Conservation (phyloP, 35 echinoderm and acorn worm genomes). For the Nesometra sesokonis region DNA sequence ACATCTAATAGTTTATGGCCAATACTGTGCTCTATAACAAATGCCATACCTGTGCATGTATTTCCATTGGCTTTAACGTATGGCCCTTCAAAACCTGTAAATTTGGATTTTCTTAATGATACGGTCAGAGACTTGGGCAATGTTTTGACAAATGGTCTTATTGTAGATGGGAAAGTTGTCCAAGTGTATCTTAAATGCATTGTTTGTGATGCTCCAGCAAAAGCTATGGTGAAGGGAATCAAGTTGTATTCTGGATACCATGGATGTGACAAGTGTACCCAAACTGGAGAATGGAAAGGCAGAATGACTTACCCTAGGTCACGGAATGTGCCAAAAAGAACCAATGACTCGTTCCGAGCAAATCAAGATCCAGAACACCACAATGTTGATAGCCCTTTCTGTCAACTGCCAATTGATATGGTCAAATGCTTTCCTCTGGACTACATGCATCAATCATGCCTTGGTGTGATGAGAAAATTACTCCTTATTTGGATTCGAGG, state of each 20-base stretch:
- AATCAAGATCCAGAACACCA: conserved; percentile 37
- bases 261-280: conserved; percentile 55
- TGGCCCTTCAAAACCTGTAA: conserved; percentile 38
- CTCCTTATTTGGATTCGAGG: conserved; percentile 56
- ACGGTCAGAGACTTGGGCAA: conserved; percentile 26
- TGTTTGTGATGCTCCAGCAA: conserved; percentile 6
- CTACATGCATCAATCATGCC: conserved; percentile 62
- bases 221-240: conserved; percentile 11
- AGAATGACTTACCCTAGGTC: conserved; percentile 36
- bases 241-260: conserved; percentile 45
- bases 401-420: conserved; percentile 40
- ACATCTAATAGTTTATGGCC: conserved; percentile 29
- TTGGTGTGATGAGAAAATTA: conserved; percentile 43
- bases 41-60: conserved; percentile 34
- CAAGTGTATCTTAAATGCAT: conserved; percentile 22
- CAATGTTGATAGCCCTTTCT: conserved; percentile 21
- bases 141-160: conserved; percentile 16
- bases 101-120: conserved; percentile 44
- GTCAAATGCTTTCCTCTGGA: conserved; percentile 33
- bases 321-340: conserved; percentile 30
- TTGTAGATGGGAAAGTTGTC: conserved; percentile 10
- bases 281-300: conserved; percentile 48
- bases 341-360: conserved; percentile 35
- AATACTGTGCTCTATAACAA: conserved; percentile 30
- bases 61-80: conserved; percentile 45